These are phyloP conservation scores for Cenopis cana DNA, from an alignment of 2,888 invertebrate genomes.

Conservation along the genomic window DNA sequence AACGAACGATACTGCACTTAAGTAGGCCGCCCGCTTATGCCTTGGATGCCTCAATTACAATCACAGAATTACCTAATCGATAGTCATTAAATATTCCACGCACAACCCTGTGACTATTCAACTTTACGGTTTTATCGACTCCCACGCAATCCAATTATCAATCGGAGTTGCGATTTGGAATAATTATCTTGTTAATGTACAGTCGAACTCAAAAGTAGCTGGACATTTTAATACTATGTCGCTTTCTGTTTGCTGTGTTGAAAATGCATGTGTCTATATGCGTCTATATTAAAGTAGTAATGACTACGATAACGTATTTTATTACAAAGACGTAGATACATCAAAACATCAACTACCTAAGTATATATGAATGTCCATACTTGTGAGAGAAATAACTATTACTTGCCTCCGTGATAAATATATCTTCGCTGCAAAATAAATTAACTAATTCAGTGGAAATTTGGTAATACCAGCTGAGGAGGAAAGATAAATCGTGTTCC, in stretches of 20 bases:
- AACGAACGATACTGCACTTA: too few species aligned
- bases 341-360: neutral
- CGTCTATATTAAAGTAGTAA: too few species aligned
- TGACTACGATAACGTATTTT: too few species aligned
- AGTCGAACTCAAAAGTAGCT: too few species aligned
- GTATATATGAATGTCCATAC: neutral
- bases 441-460: neutral
- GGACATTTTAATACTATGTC: too few species aligned
- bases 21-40: neutral
- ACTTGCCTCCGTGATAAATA: neutral
- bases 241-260: too few species aligned
- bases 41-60: neutral
- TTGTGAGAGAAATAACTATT: neutral
- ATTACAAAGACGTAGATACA: too few species aligned
- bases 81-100: constrained; percentile 32
- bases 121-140: constrained; percentile 4
- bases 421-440: neutral
- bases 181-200: too few species aligned
- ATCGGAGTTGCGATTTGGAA: neutral
- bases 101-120: constrained; percentile 16
- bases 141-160: constrained; percentile 6
- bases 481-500: constrained; percentile 5
- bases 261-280: too few species aligned
- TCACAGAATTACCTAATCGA: constrained; percentile 18
- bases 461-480: neutral